These are phyloP conservation scores for Enteromius anoplus DNA, from an alignment of 2,797 vertebrate genomes.

Conservation along the genomic window DNA sequence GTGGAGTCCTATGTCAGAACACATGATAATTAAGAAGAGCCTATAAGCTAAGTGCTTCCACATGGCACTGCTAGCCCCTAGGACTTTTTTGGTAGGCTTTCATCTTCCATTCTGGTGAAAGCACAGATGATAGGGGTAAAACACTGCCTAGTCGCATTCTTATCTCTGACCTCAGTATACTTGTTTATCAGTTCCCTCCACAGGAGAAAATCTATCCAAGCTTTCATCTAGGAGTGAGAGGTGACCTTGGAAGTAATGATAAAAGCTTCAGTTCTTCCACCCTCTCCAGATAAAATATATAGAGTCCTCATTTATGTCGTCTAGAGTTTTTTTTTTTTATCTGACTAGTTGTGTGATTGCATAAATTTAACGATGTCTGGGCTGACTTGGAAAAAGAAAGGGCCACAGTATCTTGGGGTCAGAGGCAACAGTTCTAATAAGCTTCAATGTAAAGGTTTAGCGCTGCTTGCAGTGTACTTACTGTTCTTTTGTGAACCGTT, in stretches of 20 bases:
- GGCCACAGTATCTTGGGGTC: not conserved
- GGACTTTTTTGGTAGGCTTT: constrained; percentile 16
- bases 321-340: not conserved
- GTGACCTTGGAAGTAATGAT: constrained; percentile 41
- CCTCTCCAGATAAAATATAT: not conserved
- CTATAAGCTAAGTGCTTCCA: constrained; percentile 15
- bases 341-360: not conserved
- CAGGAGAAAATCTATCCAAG: constrained; percentile 26
- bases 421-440: not conserved
- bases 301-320: constrained; percentile 12
- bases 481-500: constrained; percentile 3
- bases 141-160: constrained; percentile 2
- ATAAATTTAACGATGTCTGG: not conserved
- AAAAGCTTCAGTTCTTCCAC: constrained; percentile 5
- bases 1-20: not conserved
- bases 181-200: constrained; percentile 33
- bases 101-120: constrained; percentile 33
- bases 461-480: constrained; percentile 14
- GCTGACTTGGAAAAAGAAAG: constrained; percentile 6
- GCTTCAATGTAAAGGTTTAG: not conserved
- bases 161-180: constrained; percentile 37
- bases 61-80: not conserved
- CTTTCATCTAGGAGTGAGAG: constrained; percentile 47
- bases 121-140: constrained; percentile 19
- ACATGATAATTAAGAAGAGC: not conserved